Evolutionary conservation across 2,888 invertebrate genomes (phyloP).

Genomic region (Hypomecis punctinalis): DNA sequence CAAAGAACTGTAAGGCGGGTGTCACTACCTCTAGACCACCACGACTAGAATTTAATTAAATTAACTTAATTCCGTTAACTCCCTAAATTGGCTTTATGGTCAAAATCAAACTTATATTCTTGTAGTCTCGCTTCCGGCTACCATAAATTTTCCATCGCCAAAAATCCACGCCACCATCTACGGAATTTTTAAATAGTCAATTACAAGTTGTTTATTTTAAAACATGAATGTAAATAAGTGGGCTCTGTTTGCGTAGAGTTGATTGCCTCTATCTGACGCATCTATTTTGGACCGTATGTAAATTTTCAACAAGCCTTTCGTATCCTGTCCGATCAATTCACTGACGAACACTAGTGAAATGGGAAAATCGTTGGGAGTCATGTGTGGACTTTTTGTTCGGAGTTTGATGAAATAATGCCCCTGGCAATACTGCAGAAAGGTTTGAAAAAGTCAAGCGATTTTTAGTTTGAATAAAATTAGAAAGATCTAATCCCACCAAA

Average conservation of each 20-base stretch:
- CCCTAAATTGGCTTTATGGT: too few species aligned
- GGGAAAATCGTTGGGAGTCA: conserved; percentile 69
- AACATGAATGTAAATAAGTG: conserved; percentile 63
- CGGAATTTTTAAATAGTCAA: conserved; percentile 51
- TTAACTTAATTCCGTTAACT: too few species aligned
- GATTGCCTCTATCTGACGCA: conserved; percentile 70
- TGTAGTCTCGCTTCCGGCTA: too few species aligned
- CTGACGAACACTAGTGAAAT: conserved; percentile 72
- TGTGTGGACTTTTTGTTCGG: conserved; percentile 47
- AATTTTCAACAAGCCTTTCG: conserved; percentile 81
- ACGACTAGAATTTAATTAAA: too few species aligned
- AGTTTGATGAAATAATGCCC: conserved; percentile 37
- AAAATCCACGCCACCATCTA: conserved; percentile 21
- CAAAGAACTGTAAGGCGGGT: too few species aligned
- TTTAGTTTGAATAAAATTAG: not conserved
- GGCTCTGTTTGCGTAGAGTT: conserved; percentile 68
- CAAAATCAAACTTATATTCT: too few species aligned
- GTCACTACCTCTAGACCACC: too few species aligned
- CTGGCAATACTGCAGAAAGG: conserved; percentile 22
- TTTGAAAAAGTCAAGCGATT: conserved; percentile 23
- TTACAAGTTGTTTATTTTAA: conserved; percentile 62
- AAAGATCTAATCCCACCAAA: too few species aligned
- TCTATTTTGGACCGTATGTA: conserved; percentile 74
- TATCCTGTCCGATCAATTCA: conserved; percentile 77
- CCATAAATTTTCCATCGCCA: not conserved